These are phyloP conservation scores for Helicoverpa zea DNA, from an alignment of 1,140 invertebrate genomes.

Conservation along the genomic window DNA sequence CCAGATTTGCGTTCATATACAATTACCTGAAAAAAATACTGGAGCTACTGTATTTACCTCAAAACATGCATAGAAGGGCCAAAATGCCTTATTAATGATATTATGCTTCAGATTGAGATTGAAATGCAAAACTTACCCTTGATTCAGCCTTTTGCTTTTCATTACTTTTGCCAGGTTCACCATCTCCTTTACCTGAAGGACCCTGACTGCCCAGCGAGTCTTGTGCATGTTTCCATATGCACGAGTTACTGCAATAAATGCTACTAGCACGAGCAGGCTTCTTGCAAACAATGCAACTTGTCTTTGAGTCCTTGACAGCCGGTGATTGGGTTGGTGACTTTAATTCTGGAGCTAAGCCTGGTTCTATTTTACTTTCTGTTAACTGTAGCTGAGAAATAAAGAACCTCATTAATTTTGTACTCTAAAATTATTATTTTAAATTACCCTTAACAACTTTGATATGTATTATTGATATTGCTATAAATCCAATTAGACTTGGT, in stretches of 20 bases:
- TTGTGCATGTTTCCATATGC: constrained; percentile 94
- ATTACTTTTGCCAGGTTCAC: constrained; percentile 59
- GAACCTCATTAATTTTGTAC: too few species aligned
- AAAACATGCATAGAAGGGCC: neutral
- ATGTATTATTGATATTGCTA: too few species aligned
- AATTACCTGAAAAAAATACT: constrained; percentile 87
- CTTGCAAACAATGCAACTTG: constrained; percentile 91
- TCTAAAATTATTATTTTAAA: too few species aligned
- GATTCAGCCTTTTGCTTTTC: constrained; percentile 84
- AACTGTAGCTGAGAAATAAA: constrained; percentile 10
- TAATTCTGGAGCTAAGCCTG: constrained; percentile 43
- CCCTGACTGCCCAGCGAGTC: constrained; percentile 88
- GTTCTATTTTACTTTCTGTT: constrained; percentile 54
- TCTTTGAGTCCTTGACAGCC: constrained; percentile 74
- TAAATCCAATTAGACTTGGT: too few species aligned
- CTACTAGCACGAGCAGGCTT: constrained; percentile 90
- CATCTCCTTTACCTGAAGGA: constrained; percentile 67
- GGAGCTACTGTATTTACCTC: neutral
- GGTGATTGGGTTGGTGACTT: constrained; percentile 54
- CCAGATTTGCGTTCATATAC: constrained; percentile 94
- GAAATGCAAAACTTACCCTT: constrained; percentile 82
- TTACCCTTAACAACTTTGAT: too few species aligned
- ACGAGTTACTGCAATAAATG: constrained; percentile 96
- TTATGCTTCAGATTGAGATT: neutral
- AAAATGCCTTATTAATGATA: neutral